Percentiles rank a stretch among this genome's conserved stretches.
Evolutionary conservation across 2,113 vertebrate species (phyloP).

Genomic region (Okapia johnstoni): DNA sequence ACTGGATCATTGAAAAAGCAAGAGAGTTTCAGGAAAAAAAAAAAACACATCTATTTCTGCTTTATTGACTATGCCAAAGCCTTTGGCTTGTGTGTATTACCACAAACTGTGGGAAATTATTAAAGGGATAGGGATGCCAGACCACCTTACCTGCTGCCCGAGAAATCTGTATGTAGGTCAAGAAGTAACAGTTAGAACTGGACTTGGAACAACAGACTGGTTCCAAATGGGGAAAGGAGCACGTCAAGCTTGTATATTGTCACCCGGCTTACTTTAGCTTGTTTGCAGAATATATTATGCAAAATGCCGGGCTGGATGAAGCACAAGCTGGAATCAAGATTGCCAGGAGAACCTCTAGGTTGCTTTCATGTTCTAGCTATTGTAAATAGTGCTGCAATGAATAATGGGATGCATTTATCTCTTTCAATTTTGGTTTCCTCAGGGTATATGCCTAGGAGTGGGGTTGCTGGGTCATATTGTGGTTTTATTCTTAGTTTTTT

Average conservation of each 20-base stretch:
- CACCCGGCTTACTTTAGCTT: neutral
- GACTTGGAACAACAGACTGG: neutral
- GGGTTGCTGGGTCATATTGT: neutral
- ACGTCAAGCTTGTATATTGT: neutral
- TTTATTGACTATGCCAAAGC: neutral
- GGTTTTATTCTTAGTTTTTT: neutral
- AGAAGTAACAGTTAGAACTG: neutral
- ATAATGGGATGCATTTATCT: neutral
- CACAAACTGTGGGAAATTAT: neutral
- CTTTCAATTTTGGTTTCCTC: neutral
- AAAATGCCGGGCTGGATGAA: accelerated
- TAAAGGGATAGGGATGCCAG: neutral
- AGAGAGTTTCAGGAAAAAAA: neutral
- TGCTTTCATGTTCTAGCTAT: neutral
- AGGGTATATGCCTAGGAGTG: neutral
- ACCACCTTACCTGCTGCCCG: neutral
- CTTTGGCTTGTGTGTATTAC: neutral
- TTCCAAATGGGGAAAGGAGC: neutral
- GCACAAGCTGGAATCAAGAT: neutral
- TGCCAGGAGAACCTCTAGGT: neutral
- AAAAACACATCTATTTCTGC: neutral
- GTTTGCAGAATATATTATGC: neutral
- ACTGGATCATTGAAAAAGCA: neutral
- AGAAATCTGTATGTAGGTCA: neutral
- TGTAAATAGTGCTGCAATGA: neutral